phyloP scores from a whole-genome alignment of 1,140 invertebrate species.

The Zophobas morio region DNA sequence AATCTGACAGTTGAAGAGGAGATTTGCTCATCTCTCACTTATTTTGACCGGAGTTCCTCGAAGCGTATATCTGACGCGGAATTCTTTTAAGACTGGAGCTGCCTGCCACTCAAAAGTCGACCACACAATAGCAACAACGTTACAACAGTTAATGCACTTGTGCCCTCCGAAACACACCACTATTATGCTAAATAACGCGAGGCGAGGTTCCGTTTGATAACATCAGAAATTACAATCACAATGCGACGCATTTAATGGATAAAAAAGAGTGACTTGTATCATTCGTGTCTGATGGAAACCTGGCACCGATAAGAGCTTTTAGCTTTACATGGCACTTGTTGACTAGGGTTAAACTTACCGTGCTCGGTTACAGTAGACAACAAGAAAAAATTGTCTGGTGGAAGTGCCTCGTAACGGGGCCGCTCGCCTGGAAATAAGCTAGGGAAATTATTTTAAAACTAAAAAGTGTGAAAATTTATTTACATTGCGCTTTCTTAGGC shows the following conservation, averaged over 20 bases:
- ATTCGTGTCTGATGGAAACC: conserved; percentile 16
- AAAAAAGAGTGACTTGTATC: conserved; percentile 21
- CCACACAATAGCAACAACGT: conserved; percentile 52
- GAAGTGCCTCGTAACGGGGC: no score
- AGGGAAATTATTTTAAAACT: no score
- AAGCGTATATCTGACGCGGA: conserved; percentile 39
- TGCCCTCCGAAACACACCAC: conserved; percentile 36
- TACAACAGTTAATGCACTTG: conserved; percentile 50
- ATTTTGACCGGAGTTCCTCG: conserved; percentile 42
- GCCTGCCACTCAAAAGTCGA: conserved; percentile 52
- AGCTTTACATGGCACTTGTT: neutral
- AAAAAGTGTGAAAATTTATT: no score
- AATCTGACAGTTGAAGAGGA: conserved; percentile 49
- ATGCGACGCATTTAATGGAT: conserved; percentile 29
- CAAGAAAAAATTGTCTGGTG: neutral
- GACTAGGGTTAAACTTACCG: neutral
- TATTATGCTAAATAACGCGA: conserved; percentile 40
- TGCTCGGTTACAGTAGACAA: no score
- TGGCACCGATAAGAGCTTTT: neutral
- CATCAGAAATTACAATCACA: conserved; percentile 38
- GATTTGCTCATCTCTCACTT: conserved; percentile 51
- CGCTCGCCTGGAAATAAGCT: no score
- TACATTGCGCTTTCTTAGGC: no score
- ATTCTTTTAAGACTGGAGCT: conserved; percentile 36
- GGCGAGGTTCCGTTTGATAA: conserved; percentile 30